phyloP scores from a whole-genome alignment of 2,888 invertebrate genomes.

The Tetramorium bicarinatum region DNA sequence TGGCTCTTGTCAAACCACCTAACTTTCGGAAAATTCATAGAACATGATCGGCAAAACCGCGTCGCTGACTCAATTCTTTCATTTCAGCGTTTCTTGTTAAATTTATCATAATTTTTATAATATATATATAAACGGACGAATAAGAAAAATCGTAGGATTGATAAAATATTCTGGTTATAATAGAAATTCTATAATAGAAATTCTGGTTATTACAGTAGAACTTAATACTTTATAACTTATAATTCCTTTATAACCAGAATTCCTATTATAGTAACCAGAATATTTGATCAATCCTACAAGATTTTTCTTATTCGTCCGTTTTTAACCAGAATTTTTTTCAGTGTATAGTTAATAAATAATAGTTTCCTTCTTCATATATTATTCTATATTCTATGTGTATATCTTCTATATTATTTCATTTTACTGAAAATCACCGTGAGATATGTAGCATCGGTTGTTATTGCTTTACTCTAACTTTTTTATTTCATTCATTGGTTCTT shows the following conservation, averaged over 20 bases:
- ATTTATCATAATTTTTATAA: background rate
- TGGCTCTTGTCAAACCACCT: background rate
- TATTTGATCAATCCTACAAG: too few species aligned
- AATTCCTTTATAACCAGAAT: too few species aligned
- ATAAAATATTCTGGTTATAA: too few species aligned
- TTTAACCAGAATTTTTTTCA: too few species aligned
- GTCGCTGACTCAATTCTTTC: background rate
- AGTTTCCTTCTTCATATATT: background rate
- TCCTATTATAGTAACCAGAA: too few species aligned
- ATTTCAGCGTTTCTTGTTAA: background rate
- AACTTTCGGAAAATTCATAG: slow-evolving; percentile 10
- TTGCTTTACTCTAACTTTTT: background rate
- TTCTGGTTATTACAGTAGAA: too few species aligned
- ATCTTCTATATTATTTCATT: background rate
- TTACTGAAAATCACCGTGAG: background rate
- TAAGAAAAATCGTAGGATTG: too few species aligned
- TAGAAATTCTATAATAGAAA: too few species aligned
- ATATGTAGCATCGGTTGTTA: background rate
- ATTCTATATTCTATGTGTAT: too few species aligned
- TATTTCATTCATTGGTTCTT: background rate
- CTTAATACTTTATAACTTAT: too few species aligned
- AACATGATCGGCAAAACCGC: background rate
- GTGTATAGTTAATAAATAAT: background rate
- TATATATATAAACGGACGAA: background rate
- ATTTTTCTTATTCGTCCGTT: too few species aligned